Conservation (phyloP, 2,888 invertebrate genomes). For the Amaurobius ferox region DNA sequence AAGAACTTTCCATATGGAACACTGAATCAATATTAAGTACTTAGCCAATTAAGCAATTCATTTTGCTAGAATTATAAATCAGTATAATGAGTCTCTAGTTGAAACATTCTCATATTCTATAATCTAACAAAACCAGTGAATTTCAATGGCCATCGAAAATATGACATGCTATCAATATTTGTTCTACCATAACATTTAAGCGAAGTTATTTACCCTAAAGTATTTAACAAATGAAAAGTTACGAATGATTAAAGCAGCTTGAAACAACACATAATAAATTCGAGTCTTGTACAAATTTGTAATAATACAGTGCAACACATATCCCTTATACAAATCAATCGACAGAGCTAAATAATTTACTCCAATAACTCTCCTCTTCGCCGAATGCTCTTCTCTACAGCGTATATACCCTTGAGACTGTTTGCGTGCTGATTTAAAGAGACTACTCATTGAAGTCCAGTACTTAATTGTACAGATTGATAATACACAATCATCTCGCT, state of each 20-base stretch:
- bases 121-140: too few relatives aligned
- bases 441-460: conserved; percentile 8
- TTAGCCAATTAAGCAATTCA: too few relatives aligned
- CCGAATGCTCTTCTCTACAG: neutral
- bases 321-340: neutral
- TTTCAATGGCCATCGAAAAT: too few relatives aligned
- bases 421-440: conserved; percentile 7
- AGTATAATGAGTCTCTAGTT: too few relatives aligned
- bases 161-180: too few relatives aligned
- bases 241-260: neutral
- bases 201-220: too few relatives aligned
- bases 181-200: too few relatives aligned
- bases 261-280: neutral
- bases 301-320: neutral
- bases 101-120: too few relatives aligned
- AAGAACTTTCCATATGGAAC: too few relatives aligned
- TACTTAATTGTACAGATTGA: neutral
- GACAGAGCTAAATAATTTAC: neutral
- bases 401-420: neutral
- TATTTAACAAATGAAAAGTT: neutral
- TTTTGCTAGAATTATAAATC: too few relatives aligned
- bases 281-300: neutral
- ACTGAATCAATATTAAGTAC: too few relatives aligned
- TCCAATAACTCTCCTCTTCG: neutral
- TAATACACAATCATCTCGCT: neutral